Base-by-base conservation (phyloP, 2,888 invertebrate genomes). In the Macropis europaea region DNA sequence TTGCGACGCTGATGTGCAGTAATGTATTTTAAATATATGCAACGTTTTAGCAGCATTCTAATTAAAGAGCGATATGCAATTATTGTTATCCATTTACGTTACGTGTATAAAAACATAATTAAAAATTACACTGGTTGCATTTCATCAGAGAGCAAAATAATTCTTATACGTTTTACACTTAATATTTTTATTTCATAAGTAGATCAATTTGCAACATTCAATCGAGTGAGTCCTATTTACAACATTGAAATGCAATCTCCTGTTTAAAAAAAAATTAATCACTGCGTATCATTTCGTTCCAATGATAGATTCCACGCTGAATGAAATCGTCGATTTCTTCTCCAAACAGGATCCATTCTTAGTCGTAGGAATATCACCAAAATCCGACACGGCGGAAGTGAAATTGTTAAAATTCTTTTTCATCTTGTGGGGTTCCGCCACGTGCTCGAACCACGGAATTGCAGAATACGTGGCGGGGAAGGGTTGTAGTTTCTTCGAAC, bases 281-380 rank as follows among this genome's bases (percentile, higher is more conserved):
- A 11, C 26, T 22, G 28, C 11, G 70, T 17, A 84, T 87, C 36
- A 85, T 42, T 87, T 87, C n/a, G 74, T 84, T 19, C 88, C 89
- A 13, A 89, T 89, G 28, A 89, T 89, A 13, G 89, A 89, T 69
- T 89, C 89, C 2, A 89, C 88, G 67, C 89, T 89, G 64, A 89
- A 89, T 1, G 89, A 86, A 42, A 89, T 87, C 2, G 82, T 82
- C 1, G 88, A 77, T 62, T 88, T 88, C 42, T 86, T 87, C n/a
- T 85, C 82, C 26, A 81, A 56, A 22, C 71, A 76, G 7, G 79
- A 34, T 32, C 48, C 61, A 34, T 34, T 68, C 2, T 45, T 76
- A 3, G 63, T 38, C 6, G 61, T 54, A 11, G 72, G 48, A 19
- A 63, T 64, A 17, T 57, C 34, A 5, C 22, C 54, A 9, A 69